Base-by-base conservation (phyloP, 1,140 invertebrate genomes). In the Hetaerina americana region DNA sequence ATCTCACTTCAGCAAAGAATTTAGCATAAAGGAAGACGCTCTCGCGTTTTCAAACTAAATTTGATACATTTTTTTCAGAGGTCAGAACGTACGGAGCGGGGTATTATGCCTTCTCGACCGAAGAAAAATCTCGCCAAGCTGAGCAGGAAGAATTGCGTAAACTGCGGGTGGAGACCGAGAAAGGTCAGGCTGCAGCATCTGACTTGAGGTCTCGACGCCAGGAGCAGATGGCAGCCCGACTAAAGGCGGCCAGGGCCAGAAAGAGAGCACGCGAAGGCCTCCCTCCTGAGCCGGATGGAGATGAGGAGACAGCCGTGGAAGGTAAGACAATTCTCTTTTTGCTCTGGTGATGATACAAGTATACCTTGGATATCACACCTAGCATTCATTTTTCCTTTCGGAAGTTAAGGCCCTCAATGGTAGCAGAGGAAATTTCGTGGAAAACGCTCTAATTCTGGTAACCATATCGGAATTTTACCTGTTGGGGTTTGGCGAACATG, bases 11-110 rank as follows among this genome's bases (percentile, higher is more conserved):
- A n/a, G n/a, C n/a, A n/a, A n/a, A n/a, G n/a, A n/a, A n/a, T n/a
- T n/a, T n/a, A n/a, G n/a, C n/a, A n/a, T n/a, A n/a, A n/a, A n/a
- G n/a, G n/a, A n/a, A n/a, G n/a, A n/a, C n/a, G n/a, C n/a, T n/a
- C n/a, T n/a, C n/a, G n/a, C n/a, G n/a, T n/a, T n/a, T n/a, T n/a
- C n/a, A n/a, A n/a, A n/a, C n/a, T n/a, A n/a, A n/a, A n/a, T n/a
- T n/a, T n/a, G n/a, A n/a, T n/a, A n/a, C n/a, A n/a, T n/a, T 10
- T 10, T 69, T 83, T 83, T 8, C 80, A 91, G 90, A 97, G 86
- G 91, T 94, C 0, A 84, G 94, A 73, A 84, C 87, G 0, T 94
- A 97, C 79, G 95, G 94, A 77, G 92, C 94, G 15, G 91, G 91
- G 24, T 97, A 93, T 79, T 96, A 90, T 81, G 85, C 88, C 12